Conservation (phyloP, 1,140 invertebrate species). For the Eumaeus atala region DNA sequence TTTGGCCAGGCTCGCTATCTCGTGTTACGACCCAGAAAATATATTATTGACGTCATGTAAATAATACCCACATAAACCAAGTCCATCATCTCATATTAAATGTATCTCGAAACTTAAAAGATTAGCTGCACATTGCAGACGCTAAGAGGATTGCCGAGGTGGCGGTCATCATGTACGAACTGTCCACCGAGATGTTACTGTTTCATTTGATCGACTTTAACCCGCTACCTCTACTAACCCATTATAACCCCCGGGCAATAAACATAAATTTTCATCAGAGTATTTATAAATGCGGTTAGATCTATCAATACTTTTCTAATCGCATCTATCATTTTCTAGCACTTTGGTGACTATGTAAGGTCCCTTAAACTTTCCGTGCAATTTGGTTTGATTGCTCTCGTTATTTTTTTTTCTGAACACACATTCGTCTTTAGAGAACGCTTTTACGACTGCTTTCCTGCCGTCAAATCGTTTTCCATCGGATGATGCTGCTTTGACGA, state of each 20-base stretch:
- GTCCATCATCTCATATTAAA: too few species aligned
- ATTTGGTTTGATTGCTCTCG: slow-evolving; percentile 28
- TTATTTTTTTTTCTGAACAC: slow-evolving; percentile 29
- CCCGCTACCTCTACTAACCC: slow-evolving; percentile 27
- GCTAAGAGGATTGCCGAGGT: too few species aligned
- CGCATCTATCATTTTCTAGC: slow-evolving; percentile 32
- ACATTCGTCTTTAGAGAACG: slow-evolving; percentile 25
- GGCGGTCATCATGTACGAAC: too few species aligned
- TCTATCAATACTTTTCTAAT: slow-evolving; percentile 21
- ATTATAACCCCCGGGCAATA: slow-evolving; percentile 26
- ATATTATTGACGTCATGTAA: too few species aligned
- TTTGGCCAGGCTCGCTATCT: too few species aligned
- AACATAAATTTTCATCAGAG: slow-evolving; percentile 30
- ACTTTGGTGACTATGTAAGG: slow-evolving; percentile 29
- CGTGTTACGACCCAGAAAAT: too few species aligned
- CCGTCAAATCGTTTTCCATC: slow-evolving; percentile 27
- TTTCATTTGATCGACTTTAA: too few species aligned
- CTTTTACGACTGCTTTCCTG: slow-evolving; percentile 18
- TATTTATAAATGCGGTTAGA: slow-evolving; percentile 27
- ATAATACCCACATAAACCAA: too few species aligned
- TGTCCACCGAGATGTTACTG: too few species aligned
- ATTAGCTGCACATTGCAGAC: too few species aligned
- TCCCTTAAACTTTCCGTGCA: slow-evolving; percentile 29
- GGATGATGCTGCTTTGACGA: slow-evolving; percentile 9
- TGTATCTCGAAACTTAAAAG: too few species aligned